Evolutionary conservation across 2,113 vertebrate genomes (phyloP), one percentile per base, ranked within the genome.

Genomic region (Reinhardtius hippoglossoides): DNA sequence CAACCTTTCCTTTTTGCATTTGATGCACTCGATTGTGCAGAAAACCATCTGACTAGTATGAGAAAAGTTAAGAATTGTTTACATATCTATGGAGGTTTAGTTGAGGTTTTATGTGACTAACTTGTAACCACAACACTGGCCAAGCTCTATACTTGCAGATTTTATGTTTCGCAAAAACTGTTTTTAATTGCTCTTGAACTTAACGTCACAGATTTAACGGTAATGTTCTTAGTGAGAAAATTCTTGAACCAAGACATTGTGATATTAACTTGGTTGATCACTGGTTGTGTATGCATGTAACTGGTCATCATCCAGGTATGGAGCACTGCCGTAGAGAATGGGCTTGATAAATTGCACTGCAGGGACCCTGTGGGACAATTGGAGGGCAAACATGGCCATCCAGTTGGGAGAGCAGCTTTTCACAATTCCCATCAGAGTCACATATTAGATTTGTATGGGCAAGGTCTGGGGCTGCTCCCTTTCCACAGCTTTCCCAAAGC

Each of bases 341-440:
- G 46, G 13, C 26, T 74, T 87, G 87, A 89, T 92, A 79, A 90
- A 91, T 92, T 77, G 71, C 60, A 58, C 48, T 79, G 44, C 70
- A 23, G n/a, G 50, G 26, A 78, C 74, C 73, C 69, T 76, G 65
- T 40, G 78, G 76, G 82, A 79, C 15, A 42, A 74, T 35, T 64
- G 40, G 71, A 86, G 83, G 88, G 87, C 87, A 89, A 89, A 87
- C 48, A 60, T 35, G 74, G 64, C 69, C 73, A 42, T 67, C 60
- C 67, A 18, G 16, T 63, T 78, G 60, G 81, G 74, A 68, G 62
- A 71, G 52, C 76, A 67, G 60, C 54, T 76, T 84, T 79, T 54
- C 18, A 15, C 44, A 63, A 9, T 27, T 52, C 77, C 72, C 59
- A 65, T 54, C 56, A 8, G 66, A 86, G 77, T 78, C 68, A 54